A percentile compares a stretch with the other conserved stretches of the same genome.
phyloP scores from a whole-genome alignment of 2,113 vertebrate species.

The Ondatra zibethicus region DNA sequence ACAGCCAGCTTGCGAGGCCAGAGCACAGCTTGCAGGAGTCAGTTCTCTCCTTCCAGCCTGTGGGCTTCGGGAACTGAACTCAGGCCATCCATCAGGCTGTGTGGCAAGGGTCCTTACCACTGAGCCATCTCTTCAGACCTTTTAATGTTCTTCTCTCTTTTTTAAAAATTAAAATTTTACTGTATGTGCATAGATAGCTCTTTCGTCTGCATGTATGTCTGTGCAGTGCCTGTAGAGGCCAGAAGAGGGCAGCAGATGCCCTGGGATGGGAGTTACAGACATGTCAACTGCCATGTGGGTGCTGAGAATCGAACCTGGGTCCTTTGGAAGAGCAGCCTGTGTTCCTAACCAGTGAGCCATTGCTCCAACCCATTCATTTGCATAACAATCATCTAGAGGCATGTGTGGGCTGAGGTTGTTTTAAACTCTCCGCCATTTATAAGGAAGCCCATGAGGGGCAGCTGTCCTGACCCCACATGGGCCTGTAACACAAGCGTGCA shows the following conservation, averaged over 20 bases:
- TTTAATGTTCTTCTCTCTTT: background rate
- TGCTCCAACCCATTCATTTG: background rate
- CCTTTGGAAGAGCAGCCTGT: background rate
- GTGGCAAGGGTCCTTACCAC: background rate
- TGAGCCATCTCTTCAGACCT: background rate
- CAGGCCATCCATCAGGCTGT: too few relatives aligned
- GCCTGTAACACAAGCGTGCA: background rate
- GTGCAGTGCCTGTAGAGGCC: background rate
- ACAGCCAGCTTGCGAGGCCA: background rate
- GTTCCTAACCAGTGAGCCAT: background rate
- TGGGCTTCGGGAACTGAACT: background rate
- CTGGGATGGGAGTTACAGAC: background rate
- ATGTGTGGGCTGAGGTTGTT: background rate
- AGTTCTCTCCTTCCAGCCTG: background rate
- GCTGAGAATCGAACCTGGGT: background rate
- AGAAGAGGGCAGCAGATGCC: background rate
- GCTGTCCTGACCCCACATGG: rapidly evolving
- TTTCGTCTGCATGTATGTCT: background rate
- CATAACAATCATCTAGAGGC: background rate
- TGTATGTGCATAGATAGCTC: background rate
- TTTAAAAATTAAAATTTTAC: background rate
- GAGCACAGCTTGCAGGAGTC: background rate
- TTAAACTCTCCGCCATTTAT: background rate
- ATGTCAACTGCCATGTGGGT: background rate
- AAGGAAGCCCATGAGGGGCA: background rate